Evolutionary conservation across 2,888 invertebrate species (phyloP), one percentile per base, ranked within the genome.

Genomic region (Apomyelois bistriatella): DNA sequence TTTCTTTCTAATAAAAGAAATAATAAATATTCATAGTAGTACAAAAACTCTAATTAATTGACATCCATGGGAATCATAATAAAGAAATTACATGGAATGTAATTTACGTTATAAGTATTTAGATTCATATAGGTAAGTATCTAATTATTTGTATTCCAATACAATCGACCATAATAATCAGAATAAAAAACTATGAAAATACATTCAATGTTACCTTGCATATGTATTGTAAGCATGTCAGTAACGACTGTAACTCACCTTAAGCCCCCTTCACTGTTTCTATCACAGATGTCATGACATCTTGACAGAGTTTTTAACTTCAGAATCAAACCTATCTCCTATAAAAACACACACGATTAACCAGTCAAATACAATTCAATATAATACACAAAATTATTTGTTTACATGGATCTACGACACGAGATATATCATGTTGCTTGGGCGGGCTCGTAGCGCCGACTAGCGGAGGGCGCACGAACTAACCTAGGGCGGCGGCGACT

Each of bases 391-490:
- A 78, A 66, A 37, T 9, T 32, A 82, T 85, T 89, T 89, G 89
- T 89, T 89, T 89, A 89, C 88, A 82, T 76, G 61, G 76, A 76
- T 72, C 68, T 68, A 70, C 68, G 75, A 79, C 81, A 79, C 78
- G 77, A 77, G 70, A 66, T 74, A 69, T 70, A 72, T 65, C 76
- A 78, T 85, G 84, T 83, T 85, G 75, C 69, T 79, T 71, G 81
- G 82, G 84, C 85, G 85, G 82, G 76, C 78, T 76, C 81, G 70
- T 74, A 79, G 86, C 88, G 88, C 87, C 86, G 74, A 86, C 89
- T 89, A 84, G 85, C 82, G 89, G 87, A 59, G 64, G 69, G 59
- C 68, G 69, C 61, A 64, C 53, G 75, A 81, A 87, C 70, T 74
- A 59, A 53, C 55, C 68, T 66, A 68, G 81, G 82, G 82, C 82